Evolutionary conservation across 2,113 vertebrate genomes (phyloP).

Genomic region (Poicephalus gulielmi): DNA sequence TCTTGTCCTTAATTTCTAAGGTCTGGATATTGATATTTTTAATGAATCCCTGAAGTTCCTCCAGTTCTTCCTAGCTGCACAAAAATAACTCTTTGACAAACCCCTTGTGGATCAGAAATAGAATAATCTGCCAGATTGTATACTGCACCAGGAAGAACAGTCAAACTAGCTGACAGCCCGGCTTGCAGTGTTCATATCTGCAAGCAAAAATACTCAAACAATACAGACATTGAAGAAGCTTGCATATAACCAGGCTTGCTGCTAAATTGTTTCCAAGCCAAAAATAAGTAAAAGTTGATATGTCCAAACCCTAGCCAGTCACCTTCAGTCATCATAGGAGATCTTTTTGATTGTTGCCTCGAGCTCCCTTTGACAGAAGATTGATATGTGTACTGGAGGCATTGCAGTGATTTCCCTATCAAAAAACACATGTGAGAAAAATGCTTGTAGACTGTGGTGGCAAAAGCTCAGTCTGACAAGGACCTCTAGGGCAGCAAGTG

Average conservation of each 20-base stretch:
- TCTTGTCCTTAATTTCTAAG: not conserved
- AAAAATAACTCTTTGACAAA: conserved; percentile 20
- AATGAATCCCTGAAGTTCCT: not conserved
- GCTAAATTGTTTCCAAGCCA: conserved; percentile 11
- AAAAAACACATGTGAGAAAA: not conserved
- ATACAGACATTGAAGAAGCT: not conserved
- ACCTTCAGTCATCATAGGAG: not conserved
- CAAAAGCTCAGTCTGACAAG: conserved; percentile 16
- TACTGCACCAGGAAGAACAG: not conserved
- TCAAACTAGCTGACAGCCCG: not conserved
- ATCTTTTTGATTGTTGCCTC: conserved; percentile 36
- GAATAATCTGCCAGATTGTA: not conserved
- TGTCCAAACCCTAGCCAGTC: not conserved
- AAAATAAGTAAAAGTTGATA: not conserved
- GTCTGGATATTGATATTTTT: not conserved
- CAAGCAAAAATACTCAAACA: not conserved
- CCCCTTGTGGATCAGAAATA: not conserved
- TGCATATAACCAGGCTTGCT: not conserved
- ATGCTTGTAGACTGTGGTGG: not conserved
- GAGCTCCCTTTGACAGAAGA: not conserved
- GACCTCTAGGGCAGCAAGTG: not conserved
- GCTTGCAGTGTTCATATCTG: not conserved
- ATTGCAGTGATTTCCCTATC: conserved; percentile 16
- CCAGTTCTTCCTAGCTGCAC: not conserved
- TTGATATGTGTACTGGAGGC: not conserved